These are phyloP conservation scores for Mesoligia furuncula DNA, from an alignment of 2,888 invertebrate genomes.

Conservation along the genomic window DNA sequence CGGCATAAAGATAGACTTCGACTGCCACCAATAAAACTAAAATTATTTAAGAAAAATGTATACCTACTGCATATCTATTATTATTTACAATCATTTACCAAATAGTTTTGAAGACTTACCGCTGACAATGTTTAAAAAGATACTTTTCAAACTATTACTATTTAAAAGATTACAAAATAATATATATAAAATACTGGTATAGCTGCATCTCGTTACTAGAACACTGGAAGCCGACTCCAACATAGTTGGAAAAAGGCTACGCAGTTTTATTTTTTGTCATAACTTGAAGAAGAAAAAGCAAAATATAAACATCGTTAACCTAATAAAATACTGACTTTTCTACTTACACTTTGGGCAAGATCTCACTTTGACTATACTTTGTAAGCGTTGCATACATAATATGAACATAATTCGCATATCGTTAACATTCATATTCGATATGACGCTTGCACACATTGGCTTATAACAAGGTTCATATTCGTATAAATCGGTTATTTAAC, in stretches of 20 bases:
- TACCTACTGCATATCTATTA: too few species aligned
- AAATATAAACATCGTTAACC: neutral
- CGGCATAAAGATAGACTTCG: constrained; percentile 2
- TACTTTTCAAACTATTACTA: too few species aligned
- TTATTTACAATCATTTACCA: too few species aligned
- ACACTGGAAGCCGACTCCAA: too few species aligned
- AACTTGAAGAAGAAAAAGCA: neutral
- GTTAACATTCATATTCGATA: neutral
- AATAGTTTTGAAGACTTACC: neutral
- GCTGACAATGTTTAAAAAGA: too few species aligned
- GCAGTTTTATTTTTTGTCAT: neutral
- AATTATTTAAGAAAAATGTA: too few species aligned
- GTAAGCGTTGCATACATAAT: neutral
- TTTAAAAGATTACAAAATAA: too few species aligned
- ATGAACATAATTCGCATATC: neutral
- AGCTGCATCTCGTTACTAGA: too few species aligned
- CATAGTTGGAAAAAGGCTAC: too few species aligned
- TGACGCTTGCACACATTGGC: too few species aligned
- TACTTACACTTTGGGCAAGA: neutral
- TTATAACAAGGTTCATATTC: neutral
- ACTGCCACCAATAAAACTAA: neutral
- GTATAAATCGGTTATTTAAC: neutral
- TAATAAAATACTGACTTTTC: neutral
- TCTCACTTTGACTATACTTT: neutral
- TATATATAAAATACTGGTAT: too few species aligned